Conservation (phyloP, 2,888 invertebrate species). For the Xanthorhoe spadicearia region DNA sequence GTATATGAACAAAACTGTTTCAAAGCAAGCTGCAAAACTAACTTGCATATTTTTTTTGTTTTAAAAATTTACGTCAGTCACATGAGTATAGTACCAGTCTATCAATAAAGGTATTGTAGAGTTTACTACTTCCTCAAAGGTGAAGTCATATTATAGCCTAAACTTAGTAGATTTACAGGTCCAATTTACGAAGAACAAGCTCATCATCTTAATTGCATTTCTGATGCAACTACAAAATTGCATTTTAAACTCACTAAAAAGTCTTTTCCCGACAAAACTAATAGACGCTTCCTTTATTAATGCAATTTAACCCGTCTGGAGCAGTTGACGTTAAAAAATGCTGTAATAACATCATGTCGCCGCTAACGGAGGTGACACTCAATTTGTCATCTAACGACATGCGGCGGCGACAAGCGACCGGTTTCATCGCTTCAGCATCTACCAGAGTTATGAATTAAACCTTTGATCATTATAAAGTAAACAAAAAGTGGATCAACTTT, state of each 20-base stretch:
- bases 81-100: too few relatives aligned
- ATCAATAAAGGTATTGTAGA: neutral
- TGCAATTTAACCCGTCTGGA: constrained; percentile 52
- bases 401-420: constrained; percentile 30
- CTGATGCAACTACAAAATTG: constrained; percentile 14
- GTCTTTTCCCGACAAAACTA: constrained; percentile 30
- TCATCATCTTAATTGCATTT: neutral
- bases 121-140: neutral
- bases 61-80: neutral
- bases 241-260: constrained; percentile 26
- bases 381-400: constrained; percentile 60
- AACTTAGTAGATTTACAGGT: neutral
- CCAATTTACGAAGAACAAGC: neutral
- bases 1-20: neutral
- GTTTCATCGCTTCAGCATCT: constrained; percentile 14
- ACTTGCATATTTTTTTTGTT: too few relatives aligned
- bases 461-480: neutral
- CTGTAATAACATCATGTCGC: constrained; percentile 57
- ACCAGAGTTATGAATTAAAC: constrained; percentile 5
- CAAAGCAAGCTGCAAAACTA: too few relatives aligned
- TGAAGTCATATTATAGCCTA: neutral
- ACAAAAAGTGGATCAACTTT: neutral
- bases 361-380: constrained; percentile 63
- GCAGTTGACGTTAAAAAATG: constrained; percentile 56
- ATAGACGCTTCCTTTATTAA: constrained; percentile 43